phyloP scores from a whole-genome alignment of 1,140 invertebrate genomes.

The Drosophila miranda region DNA sequence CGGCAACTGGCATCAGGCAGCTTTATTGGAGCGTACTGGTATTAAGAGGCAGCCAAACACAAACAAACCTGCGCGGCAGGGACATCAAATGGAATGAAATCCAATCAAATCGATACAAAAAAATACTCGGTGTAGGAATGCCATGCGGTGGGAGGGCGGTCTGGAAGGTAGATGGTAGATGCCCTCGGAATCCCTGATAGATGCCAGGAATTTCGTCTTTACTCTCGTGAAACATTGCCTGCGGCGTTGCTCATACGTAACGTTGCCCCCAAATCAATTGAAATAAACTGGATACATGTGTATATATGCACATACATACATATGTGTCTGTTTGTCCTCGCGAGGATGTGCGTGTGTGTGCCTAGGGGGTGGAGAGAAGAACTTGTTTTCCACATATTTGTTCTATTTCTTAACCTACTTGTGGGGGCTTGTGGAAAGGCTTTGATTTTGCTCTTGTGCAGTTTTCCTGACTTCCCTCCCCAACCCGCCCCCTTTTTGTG shows the following conservation, averaged over 20 bases:
- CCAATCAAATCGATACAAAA: conserved; percentile 78
- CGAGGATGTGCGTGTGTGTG: conserved; percentile 7
- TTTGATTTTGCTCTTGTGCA: conserved; percentile 45
- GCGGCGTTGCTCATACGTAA: conserved; percentile 51
- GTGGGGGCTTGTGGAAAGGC: conserved; percentile 2
- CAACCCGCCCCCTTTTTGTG: conserved; percentile 6
- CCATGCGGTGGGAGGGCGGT: not conserved
- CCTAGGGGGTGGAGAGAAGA: conserved; percentile 4
- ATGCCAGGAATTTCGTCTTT: conserved; percentile 44
- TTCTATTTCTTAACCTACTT: conserved; percentile 10
- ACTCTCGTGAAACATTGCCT: conserved; percentile 8
- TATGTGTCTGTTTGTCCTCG: not conserved
- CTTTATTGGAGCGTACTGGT: conserved; percentile 60
- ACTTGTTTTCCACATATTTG: conserved; percentile 45
- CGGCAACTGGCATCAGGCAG: conserved; percentile 10
- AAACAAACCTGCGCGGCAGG: conserved; percentile 31
- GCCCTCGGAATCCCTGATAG: conserved; percentile 23
- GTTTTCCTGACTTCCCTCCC: not conserved
- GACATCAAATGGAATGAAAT: conserved; percentile 61
- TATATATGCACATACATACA: too few relatives aligned
- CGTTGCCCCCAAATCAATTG: conserved; percentile 67
- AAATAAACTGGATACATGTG: conserved; percentile 57
- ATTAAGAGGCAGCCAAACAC: conserved; percentile 63
- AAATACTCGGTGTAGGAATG: conserved; percentile 38
- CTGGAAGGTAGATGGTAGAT: not conserved